A percentile compares a stretch with the other conserved stretches of the same genome.
These are phyloP conservation scores for Sebastes variabilis DNA, from an alignment of 2,797 vertebrate genomes.

Conservation along the genomic window DNA sequence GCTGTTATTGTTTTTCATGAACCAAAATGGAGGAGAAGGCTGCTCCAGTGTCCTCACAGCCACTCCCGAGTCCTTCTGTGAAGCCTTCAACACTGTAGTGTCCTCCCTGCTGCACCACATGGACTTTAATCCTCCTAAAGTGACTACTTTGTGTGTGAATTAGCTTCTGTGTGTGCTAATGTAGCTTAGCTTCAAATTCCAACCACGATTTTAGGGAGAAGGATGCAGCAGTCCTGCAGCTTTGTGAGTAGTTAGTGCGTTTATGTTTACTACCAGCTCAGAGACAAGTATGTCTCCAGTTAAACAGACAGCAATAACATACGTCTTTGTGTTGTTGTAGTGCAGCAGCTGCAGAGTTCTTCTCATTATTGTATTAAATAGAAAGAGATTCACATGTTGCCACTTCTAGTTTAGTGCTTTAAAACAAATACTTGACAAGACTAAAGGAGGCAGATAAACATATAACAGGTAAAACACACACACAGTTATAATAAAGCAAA, in stretches of 20 bases:
- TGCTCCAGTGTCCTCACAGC: conserved; percentile 68
- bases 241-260: not conserved
- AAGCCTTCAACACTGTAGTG: conserved; percentile 24
- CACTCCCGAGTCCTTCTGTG: conserved; percentile 72
- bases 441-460: too few species aligned
- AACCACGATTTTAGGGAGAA: conserved; percentile 26
- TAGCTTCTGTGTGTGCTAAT: conserved; percentile 18
- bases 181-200: conserved; percentile 44
- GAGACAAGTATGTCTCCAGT: not conserved
- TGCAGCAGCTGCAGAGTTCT: conserved; percentile 16
- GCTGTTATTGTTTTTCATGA: conserved; percentile 84
- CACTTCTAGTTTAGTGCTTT: too few species aligned
- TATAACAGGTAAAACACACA: too few species aligned
- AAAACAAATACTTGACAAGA: too few species aligned
- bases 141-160: not conserved
- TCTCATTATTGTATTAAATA: conserved; percentile 10
- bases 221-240: not conserved
- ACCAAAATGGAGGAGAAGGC: conserved; percentile 82
- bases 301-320: not conserved
- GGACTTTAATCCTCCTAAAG: not conserved
- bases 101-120: not conserved
- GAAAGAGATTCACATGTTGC: too few species aligned
- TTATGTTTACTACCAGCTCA: not conserved
- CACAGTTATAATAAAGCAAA: too few species aligned
- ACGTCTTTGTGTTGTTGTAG: conserved; percentile 41